Evolutionary conservation across 2,113 vertebrate genomes (phyloP), one percentile per base, ranked within the genome.

Genomic region (Butorides virescens): DNA sequence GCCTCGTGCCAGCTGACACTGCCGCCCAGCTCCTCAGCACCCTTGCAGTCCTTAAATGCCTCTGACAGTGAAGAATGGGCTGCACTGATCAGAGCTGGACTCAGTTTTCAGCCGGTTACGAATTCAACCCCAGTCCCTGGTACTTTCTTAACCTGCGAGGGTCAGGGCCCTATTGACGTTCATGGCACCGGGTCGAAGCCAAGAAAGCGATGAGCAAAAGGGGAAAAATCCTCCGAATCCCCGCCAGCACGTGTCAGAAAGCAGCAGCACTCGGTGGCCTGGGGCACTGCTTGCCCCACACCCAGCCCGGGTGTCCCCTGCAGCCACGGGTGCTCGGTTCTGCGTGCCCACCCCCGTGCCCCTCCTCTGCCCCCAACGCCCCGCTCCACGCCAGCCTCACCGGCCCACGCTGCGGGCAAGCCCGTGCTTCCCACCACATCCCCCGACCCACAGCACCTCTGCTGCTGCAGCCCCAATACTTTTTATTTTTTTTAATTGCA

Each of bases 81-180:
- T 47, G 3, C 3, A 7, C 3, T 2, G 52, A 23, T 4, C 52
- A 2, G 44, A 2, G 44, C 27, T 3, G 2, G 19, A 10, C 71
- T n/a, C 32, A 0, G 10, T 23, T 47, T 15, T 32, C 70, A 58
- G 37, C 20, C 62, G 3, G n/a, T 0, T 3, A 18, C 11, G 34
- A 10, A 18, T 14, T 2, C 59, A 50, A 2, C 15, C 30, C 52
- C 42, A 23, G 0, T 0, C 42, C 46, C 61, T 3, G n/a, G 26
- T 2, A 5, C 32, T 12, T 2, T 0, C 37, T 58, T 26, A 58
- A 18, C 39, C 71, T 15, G 7, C 23, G 1, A 12, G 58, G 56
- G 4, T 18, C 84, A 17, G 82, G 65, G 11, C 37, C 30, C 83
- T 8, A 0, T 1, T 11, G 13, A 6, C 0, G 1, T 3, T 1